These are phyloP conservation scores for Drosophila subsilvestris DNA, from an alignment of 2,888 invertebrate species.

Conservation along the genomic window DNA sequence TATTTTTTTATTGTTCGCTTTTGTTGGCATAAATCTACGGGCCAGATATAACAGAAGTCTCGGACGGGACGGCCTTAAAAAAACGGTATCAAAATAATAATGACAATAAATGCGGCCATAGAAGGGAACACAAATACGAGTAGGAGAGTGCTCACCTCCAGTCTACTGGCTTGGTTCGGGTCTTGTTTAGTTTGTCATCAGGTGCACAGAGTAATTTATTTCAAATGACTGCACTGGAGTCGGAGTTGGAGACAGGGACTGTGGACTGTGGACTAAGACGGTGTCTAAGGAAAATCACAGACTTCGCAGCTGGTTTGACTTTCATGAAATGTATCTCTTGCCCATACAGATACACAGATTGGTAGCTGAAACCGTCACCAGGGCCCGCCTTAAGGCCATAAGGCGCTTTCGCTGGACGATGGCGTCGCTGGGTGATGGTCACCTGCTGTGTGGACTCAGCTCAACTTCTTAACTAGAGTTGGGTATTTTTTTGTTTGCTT, in stretches of 20 bases:
- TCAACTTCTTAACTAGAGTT: slow-evolving; percentile 59
- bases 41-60: slow-evolving; percentile 55
- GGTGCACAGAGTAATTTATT: slow-evolving; percentile 81
- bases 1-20: slow-evolving; percentile 63
- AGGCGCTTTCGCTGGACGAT: slow-evolving; percentile 48
- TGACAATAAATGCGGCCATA: slow-evolving; percentile 71
- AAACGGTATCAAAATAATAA: slow-evolving; percentile 73
- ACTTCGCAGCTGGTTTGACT: slow-evolving; percentile 43
- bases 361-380: slow-evolving; percentile 26
- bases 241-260: slow-evolving; percentile 20
- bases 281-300: slow-evolving; percentile 33
- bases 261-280: slow-evolving; percentile 16
- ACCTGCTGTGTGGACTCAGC: slow-evolving; percentile 67
- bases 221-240: slow-evolving; percentile 71
- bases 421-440: slow-evolving; percentile 39
- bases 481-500: slow-evolving; percentile 38
- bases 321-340: slow-evolving; percentile 69
- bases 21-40: slow-evolving; percentile 74
- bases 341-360: slow-evolving; percentile 50
- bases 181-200: slow-evolving; percentile 69
- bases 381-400: slow-evolving; percentile 28
- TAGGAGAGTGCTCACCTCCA: slow-evolving; percentile 10
- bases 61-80: slow-evolving; percentile 36
- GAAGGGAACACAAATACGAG: slow-evolving; percentile 23
- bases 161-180: slow-evolving; percentile 9